phyloP scores from a whole-genome alignment of 2,797 vertebrate genomes.

The Phylloscopus collybita region DNA sequence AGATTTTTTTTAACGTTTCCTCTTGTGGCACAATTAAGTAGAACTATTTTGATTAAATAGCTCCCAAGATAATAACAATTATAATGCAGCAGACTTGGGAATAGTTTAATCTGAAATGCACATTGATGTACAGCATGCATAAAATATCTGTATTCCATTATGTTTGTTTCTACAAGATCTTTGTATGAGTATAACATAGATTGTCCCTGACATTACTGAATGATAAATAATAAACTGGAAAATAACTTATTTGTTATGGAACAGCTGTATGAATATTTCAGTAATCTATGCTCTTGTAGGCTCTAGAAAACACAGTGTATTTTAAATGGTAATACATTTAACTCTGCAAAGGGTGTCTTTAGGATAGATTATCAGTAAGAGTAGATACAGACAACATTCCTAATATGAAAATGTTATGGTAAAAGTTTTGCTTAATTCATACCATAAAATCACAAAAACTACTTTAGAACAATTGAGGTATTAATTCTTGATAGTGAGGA shows the following conservation, averaged over 20 bases:
- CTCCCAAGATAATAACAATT: slow-evolving; percentile 59
- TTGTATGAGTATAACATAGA: slow-evolving; percentile 37
- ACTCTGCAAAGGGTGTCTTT: slow-evolving; percentile 19
- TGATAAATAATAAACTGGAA: slow-evolving; percentile 68
- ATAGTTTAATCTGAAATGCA: slow-evolving; percentile 63
- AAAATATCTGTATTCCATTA: slow-evolving; percentile 66
- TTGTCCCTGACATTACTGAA: slow-evolving; percentile 60
- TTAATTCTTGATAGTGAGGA: background rate
- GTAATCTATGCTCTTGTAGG: slow-evolving; percentile 28
- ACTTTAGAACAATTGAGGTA: background rate
- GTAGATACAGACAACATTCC: slow-evolving; percentile 1
- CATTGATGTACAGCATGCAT: background rate
- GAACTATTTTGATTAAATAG: slow-evolving; percentile 74
- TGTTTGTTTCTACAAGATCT: slow-evolving; percentile 50
- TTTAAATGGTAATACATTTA: slow-evolving; percentile 41
- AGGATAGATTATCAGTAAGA: slow-evolving; percentile 38
- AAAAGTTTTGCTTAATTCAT: slow-evolving; percentile 5
- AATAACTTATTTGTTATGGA: slow-evolving; percentile 56
- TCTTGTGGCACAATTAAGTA: slow-evolving; percentile 59
- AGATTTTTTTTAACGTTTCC: slow-evolving; percentile 24
- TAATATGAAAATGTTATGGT: background rate
- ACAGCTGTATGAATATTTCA: slow-evolving; percentile 43
- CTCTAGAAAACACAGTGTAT: slow-evolving; percentile 33
- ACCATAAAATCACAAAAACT: background rate
- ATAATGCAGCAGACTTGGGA: slow-evolving; percentile 52